A percentile compares a stretch with the other conserved stretches of the same genome.
phyloP scores from a whole-genome alignment of 1,140 invertebrate species.

The Drosophila repleta region DNA sequence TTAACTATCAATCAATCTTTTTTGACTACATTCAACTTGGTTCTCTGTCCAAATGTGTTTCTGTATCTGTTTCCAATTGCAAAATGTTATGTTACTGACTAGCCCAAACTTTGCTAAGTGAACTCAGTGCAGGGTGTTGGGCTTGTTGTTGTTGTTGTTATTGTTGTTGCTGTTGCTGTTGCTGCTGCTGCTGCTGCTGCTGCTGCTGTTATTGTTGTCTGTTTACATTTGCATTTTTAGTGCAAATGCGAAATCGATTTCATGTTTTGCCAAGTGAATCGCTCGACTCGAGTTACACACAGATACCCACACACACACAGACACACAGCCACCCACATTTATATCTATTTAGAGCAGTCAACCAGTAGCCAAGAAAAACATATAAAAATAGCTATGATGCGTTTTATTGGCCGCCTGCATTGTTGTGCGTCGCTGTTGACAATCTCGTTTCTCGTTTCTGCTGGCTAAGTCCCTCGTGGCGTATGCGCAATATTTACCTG shows the following conservation, averaged over 20 bases:
- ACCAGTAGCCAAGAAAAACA: background rate
- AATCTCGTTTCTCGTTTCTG: conserved; percentile 1
- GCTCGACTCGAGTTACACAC: conserved; percentile 18
- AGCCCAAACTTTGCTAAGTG: conserved; percentile 47
- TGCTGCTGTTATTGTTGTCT: conserved; percentile 11
- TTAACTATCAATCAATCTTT: no score
- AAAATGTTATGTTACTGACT: conserved; percentile 6
- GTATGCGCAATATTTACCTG: conserved; percentile 50
- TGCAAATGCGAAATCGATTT: conserved; percentile 67
- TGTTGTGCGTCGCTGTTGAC: conserved; percentile 25
- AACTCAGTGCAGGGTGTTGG: background rate
- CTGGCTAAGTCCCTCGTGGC: conserved; percentile 15
- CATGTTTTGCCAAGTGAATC: conserved; percentile 38
- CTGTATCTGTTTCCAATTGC: conserved; percentile 9
- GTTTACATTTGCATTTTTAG: conserved; percentile 68
- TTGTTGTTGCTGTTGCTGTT: background rate
- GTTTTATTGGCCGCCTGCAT: conserved; percentile 48
- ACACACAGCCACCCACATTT: no score
- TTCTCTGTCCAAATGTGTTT: no score
- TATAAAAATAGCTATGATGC: conserved; percentile 18
- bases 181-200: background rate
- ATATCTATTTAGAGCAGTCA: conserved; percentile 30
- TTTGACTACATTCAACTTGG: no score
- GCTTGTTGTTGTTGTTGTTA: no score
- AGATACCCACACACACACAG: background rate